phyloP scores from a whole-genome alignment of 2,797 vertebrate genomes.

The Danio choprae region DNA sequence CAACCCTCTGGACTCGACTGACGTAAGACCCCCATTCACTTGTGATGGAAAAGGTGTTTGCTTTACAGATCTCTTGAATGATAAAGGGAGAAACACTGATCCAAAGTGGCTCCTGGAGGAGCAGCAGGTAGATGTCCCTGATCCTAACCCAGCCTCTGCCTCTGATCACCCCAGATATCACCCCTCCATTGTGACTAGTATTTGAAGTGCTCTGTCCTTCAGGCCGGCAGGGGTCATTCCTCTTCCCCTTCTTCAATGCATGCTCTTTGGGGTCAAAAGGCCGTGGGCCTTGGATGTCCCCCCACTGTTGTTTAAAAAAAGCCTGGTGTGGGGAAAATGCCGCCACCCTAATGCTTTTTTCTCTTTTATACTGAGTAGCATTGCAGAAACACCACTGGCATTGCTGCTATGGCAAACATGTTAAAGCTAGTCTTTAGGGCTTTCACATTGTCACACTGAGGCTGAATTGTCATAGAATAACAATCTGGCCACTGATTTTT shows the following conservation, averaged over 20 bases:
- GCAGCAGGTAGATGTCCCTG: conserved; percentile 66
- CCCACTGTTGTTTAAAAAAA: conserved; percentile 65
- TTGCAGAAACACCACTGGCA: not conserved
- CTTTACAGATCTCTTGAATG: conserved; percentile 56
- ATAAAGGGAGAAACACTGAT: conserved; percentile 61
- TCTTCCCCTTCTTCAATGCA: conserved; percentile 60
- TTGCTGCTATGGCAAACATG: conserved; percentile 34
- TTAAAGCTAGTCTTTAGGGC: conserved; percentile 1
- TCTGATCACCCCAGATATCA: conserved; percentile 66
- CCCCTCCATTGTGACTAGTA: conserved; percentile 65
- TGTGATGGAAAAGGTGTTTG: conserved; percentile 56
- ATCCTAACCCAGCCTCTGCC: conserved; percentile 56
- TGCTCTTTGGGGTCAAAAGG: conserved; percentile 71
- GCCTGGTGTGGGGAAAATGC: conserved; percentile 49
- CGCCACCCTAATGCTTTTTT: conserved; percentile 49
- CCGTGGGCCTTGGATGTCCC: conserved; percentile 59
- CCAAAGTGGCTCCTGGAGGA: conserved; percentile 56
- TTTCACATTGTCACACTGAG: not conserved
- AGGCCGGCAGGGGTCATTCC: conserved; percentile 64
- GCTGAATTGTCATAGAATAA: not conserved
- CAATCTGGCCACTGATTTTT: conserved; percentile 51
- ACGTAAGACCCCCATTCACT: conserved; percentile 52
- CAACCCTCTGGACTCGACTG: conserved; percentile 42
- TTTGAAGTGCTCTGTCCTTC: conserved; percentile 68
- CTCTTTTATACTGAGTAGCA: conserved; percentile 27